phyloP scores from a whole-genome alignment of 1,140 invertebrate genomes.

The Leptopilina clavipes region DNA sequence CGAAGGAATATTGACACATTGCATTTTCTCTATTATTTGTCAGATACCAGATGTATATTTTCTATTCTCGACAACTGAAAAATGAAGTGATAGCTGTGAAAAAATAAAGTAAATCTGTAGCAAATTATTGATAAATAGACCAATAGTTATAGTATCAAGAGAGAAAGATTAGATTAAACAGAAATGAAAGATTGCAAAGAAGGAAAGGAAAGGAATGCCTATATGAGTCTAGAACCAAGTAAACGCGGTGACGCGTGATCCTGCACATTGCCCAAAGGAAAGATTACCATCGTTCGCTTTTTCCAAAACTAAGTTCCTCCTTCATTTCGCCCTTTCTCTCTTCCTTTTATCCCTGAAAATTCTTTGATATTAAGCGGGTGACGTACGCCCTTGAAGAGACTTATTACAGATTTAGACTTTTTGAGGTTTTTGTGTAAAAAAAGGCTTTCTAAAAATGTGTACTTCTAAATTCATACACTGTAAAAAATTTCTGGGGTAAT shows the following conservation, averaged over 20 bases:
- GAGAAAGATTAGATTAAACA: conserved; percentile 37
- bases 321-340: conserved; percentile 25
- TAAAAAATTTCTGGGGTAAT: not conserved
- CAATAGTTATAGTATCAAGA: conserved; percentile 44
- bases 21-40: too few species aligned
- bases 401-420: conserved; percentile 4
- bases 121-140: conserved; percentile 35
- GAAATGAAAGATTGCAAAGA: conserved; percentile 46
- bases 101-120: too few species aligned
- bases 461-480: not conserved
- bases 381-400: not conserved
- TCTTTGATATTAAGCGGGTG: conserved; percentile 61
- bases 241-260: conserved; percentile 72
- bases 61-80: too few species aligned
- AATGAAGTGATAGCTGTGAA: too few species aligned
- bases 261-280: conserved; percentile 75
- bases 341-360: conserved; percentile 38
- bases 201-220: conserved; percentile 71
- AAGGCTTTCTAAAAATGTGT: not conserved
- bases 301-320: conserved; percentile 56
- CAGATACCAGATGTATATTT: too few species aligned
- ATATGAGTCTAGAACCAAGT: conserved; percentile 68
- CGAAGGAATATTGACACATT: too few species aligned
- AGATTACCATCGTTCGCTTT: conserved; percentile 68
- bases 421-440: not conserved